Evolutionary conservation across 1,140 invertebrate species (phyloP).

Genomic region (Panulirus ornatus): DNA sequence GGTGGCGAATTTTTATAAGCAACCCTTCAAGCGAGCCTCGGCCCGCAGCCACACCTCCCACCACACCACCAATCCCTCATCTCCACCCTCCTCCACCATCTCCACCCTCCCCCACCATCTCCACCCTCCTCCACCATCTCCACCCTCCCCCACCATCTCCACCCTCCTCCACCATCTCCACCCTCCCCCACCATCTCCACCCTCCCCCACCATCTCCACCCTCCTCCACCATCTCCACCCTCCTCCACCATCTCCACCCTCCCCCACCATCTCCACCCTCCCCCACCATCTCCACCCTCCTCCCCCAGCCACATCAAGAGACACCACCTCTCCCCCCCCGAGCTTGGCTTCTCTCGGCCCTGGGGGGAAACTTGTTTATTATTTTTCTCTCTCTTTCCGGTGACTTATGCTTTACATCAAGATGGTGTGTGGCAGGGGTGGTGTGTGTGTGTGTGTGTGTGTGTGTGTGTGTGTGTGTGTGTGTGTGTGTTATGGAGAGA

Average conservation of each 20-base stretch:
- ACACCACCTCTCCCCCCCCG: not conserved
- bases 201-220: not conserved
- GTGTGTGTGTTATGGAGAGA: too few relatives aligned
- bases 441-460: too few relatives aligned
- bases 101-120: not conserved
- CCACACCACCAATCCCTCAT: not conserved
- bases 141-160: too few relatives aligned
- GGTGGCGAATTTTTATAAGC: conserved; percentile 68
- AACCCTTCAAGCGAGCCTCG: conserved; percentile 47
- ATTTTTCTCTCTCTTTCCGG: not conserved
- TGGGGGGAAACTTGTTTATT: not conserved
- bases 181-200: not conserved
- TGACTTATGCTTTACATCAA: not conserved
- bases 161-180: not conserved
- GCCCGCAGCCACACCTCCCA: not conserved
- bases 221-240: not conserved
- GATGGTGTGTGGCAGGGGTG: too few relatives aligned
- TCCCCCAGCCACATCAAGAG: too few relatives aligned
- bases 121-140: not conserved
- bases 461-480: too few relatives aligned
- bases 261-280: not conserved
- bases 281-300: not conserved
- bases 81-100: not conserved
- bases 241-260: not conserved
- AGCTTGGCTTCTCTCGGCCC: not conserved